Conservation (phyloP, 1,140 invertebrate genomes). For the Lepidostoma basale region DNA sequence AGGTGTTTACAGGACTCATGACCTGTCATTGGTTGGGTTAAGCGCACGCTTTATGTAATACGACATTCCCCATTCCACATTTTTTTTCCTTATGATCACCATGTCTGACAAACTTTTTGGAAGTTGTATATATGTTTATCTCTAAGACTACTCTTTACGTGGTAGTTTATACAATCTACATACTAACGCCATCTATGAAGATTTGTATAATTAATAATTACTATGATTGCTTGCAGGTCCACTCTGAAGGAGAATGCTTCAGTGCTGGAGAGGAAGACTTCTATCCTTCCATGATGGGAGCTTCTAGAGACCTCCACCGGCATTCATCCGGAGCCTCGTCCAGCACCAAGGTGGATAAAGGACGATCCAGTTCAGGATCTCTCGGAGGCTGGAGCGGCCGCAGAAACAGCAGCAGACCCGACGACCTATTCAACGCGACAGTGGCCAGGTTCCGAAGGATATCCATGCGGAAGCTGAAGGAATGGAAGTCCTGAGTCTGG, state of each 20-base stretch:
- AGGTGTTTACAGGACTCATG: too few relatives aligned
- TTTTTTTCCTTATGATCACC: too few relatives aligned
- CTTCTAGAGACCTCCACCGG: not conserved
- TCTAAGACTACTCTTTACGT: too few relatives aligned
- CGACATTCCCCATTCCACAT: too few relatives aligned
- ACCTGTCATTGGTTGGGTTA: too few relatives aligned
- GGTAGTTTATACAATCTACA: too few relatives aligned
- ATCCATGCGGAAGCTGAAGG: constrained; percentile 73
- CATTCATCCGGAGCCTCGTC: constrained; percentile 21
- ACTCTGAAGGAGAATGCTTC: constrained; percentile 76
- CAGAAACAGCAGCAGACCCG: constrained; percentile 42
- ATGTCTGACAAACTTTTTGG: too few relatives aligned
- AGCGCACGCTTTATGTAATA: too few relatives aligned
- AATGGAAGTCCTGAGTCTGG: constrained; percentile 77
- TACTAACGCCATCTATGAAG: too few relatives aligned
- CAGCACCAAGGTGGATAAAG: constrained; percentile 31
- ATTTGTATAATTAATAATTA: constrained; percentile 28
- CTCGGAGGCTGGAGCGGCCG: constrained; percentile 22
- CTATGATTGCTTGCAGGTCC: constrained; percentile 62
- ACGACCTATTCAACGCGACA: constrained; percentile 66
- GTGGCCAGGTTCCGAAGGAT: constrained; percentile 77
- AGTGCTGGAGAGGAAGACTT: constrained; percentile 59
- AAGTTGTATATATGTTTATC: too few relatives aligned
- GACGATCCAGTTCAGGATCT: constrained; percentile 28
- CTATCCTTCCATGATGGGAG: constrained; percentile 26